Evolutionary conservation across 2,797 vertebrate species (phyloP), one percentile per base, ranked within the genome.

Genomic region (Alfaro cultratus): DNA sequence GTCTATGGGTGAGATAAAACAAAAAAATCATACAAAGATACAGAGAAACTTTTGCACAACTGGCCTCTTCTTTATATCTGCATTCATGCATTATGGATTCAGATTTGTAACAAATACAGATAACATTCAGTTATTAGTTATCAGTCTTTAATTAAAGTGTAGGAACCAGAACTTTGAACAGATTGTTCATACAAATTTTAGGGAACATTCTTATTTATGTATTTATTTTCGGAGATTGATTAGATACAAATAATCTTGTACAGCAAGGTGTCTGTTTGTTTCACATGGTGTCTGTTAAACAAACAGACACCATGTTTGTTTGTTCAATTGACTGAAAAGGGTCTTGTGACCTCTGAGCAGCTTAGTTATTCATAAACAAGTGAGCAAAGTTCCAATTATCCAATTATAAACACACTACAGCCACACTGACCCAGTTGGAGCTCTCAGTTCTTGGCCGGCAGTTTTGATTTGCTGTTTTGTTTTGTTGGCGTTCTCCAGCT

Each of bases 401-500:
- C 49, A 89, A 68, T 88, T 73, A 85, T 45, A 71, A 76, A 51
- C 62, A 80, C 80, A 68, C 13, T 62, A 41, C 12, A 73, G n/a
- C 23, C 76, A 87, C 87, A 85, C 76, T 89, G 89, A 80, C 88
- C 87, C 78, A 83, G n/a, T 88, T 84, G 74, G 81, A 85, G 70
- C 74, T 9, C 23, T 4, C 49, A 76, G 47, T n/a, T 72, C 49
- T 78, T 81, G 73, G 26, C 81, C n/a, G 53, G 9, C 79, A 83
- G 83, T 85, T 87, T 86, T 86, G 77, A 89, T 75, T 64, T 67
- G 57, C 78, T 67, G 82, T 84, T 16, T 86, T 75, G 75, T 85
- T 76, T 68, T 81, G 51, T 80, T 80, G 51, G 80, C 29, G 31
- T 76, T 74, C 77, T 16, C 47, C 73, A 45, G 79, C 78, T 7